Conservation (phyloP, 2,888 invertebrate genomes). For the Scaptomyza cyrtandrae region DNA sequence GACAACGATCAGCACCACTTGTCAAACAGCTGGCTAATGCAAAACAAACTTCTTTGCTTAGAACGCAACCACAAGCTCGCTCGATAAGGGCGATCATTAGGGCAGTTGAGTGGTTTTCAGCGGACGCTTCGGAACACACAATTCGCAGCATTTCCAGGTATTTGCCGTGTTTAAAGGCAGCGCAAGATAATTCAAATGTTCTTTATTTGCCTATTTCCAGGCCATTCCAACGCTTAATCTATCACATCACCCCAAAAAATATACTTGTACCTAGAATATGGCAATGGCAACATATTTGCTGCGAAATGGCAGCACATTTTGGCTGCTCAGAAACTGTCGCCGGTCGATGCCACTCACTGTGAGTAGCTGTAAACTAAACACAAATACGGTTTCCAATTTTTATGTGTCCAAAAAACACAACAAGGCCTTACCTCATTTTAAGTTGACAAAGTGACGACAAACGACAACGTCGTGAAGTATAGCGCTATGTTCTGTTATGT, state of each 20-base stretch:
- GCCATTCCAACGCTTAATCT: slow-evolving; percentile 7
- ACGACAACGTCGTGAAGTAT: slow-evolving; percentile 13
- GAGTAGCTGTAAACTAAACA: slow-evolving; percentile 23
- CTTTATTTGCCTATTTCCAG: slow-evolving; percentile 10
- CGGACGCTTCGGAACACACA: slow-evolving; percentile 8
- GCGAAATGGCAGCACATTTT: slow-evolving; percentile 63
- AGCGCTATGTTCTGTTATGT: slow-evolving; percentile 52
- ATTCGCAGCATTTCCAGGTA: slow-evolving; percentile 46
- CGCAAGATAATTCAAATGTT: not conserved
- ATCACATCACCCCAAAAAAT: not conserved
- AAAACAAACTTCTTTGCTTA: slow-evolving; percentile 51
- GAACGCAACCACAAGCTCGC: slow-evolving; percentile 40
- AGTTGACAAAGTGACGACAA: slow-evolving; percentile 1
- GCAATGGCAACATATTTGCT: slow-evolving; percentile 79
- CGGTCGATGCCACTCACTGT: slow-evolving; percentile 60
- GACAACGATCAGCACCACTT: slow-evolving; percentile 39
- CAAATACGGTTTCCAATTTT: not conserved
- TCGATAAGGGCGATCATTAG: slow-evolving; percentile 57
- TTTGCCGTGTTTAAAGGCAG: not conserved
- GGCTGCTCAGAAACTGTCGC: slow-evolving; percentile 67
- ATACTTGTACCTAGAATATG: slow-evolving; percentile 1
- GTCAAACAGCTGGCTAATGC: slow-evolving; percentile 54
- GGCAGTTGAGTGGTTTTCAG: slow-evolving; percentile 25
- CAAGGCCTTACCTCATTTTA: not conserved
- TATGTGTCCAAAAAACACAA: not conserved